phyloP scores from a whole-genome alignment of 2,113 vertebrate species.

The Pyrgilauda ruficollis region DNA sequence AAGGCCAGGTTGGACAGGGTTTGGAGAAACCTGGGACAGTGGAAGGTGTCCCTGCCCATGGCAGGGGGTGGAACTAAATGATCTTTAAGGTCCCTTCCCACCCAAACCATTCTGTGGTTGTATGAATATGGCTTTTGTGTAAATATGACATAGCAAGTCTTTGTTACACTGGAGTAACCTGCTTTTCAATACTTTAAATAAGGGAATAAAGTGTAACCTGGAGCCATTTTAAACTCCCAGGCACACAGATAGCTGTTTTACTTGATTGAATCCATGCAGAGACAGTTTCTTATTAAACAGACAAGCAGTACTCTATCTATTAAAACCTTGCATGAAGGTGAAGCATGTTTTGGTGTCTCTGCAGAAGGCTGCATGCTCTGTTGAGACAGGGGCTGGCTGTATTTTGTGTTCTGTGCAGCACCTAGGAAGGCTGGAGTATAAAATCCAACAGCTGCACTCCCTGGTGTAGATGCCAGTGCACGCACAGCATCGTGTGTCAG shows the following conservation, averaged over 20 bases:
- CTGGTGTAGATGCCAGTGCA: background rate
- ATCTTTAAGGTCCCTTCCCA: background rate
- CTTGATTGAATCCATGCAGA: background rate
- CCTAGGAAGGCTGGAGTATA: background rate
- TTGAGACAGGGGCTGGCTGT: background rate
- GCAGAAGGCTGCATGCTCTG: background rate
- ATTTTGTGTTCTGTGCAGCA: constrained; percentile 1
- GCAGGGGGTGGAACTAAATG: accelerated
- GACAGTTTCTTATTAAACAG: background rate
- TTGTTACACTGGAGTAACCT: background rate
- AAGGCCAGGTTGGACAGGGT: background rate
- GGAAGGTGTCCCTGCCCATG: background rate
- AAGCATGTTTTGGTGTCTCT: background rate
- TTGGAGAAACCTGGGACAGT: accelerated
- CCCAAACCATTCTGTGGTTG: background rate
- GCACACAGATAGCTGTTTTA: background rate
- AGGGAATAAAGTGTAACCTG: background rate
- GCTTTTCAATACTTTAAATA: background rate
- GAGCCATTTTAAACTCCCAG: background rate
- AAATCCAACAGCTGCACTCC: background rate
- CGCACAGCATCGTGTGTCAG: background rate
- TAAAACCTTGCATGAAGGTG: background rate
- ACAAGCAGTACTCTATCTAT: background rate
- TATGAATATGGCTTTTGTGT: background rate
- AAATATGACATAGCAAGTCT: background rate